Conservation (phyloP, 2,797 vertebrate genomes). For the Melopsittacus undulatus region DNA sequence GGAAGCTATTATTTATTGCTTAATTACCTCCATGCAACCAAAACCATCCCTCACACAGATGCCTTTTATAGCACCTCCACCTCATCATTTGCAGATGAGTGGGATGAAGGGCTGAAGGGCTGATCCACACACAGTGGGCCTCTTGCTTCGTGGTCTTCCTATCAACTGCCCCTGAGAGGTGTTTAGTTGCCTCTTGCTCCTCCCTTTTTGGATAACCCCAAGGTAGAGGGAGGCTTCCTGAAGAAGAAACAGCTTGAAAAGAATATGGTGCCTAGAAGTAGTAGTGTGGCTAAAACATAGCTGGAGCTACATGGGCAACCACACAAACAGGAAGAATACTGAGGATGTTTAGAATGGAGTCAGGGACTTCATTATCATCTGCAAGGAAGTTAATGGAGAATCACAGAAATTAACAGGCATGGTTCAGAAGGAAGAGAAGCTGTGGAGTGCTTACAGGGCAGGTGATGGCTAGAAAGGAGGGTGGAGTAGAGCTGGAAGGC, state of each 20-base stretch:
- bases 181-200: neutral
- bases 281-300: neutral
- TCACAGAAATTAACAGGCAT: neutral
- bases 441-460: neutral
- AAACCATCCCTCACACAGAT: neutral
- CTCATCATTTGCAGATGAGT: neutral
- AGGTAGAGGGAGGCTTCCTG: neutral
- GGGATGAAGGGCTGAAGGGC: neutral
- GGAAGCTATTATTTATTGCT: neutral
- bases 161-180: neutral
- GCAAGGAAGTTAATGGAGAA: neutral
- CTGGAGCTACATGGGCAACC: neutral
- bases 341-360: neutral
- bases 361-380: neutral
- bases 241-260: neutral
- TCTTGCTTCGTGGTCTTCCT: neutral
- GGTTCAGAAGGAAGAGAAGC: neutral
- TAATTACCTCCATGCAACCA: neutral
- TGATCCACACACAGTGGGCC: neutral
- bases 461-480: neutral
- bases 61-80: neutral
- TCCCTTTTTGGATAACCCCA: neutral
- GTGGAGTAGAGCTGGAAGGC: neutral
- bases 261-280: neutral
- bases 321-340: neutral